Base-by-base conservation (phyloP, 1,140 invertebrate species). In the Monochamus saltuarius region DNA sequence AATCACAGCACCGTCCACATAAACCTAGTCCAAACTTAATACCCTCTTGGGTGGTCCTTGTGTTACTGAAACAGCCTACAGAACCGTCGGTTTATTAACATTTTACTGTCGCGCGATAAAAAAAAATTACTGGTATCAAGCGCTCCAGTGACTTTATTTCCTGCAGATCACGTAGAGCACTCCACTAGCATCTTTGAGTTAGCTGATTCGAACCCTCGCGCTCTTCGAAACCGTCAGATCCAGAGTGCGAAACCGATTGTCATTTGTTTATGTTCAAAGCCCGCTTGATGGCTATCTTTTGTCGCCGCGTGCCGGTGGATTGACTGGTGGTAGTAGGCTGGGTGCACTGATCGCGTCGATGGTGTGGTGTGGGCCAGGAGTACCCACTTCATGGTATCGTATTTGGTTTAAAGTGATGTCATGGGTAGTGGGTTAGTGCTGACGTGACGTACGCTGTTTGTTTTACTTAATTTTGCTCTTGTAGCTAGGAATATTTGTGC, bases 281-380 rank as follows among this genome's bases (percentile, higher is more conserved):
- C 45, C 29, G 16, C 45, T 47, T n/a, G 45, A 11, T n/a, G 45
- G 45, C 29, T 29, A n/a, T 47, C 45, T 47, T 47, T 47, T 47
- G 45, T 29, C 19, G 29, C 17, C 19, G 13, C 16, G 9, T n/a
- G 17, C 13, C 7, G 19, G 19, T 11, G 45, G 29, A 47, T 10
- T 29, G 11, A 29, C 45, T 16, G 29, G 22, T 16, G 14, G 29
- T 8, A 22, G 17, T 19, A 47, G 13, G 45, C 4, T 47, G 17
- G 17, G 14, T 43, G 14, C 42, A 43, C 42, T 7, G 39, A 9
- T 7, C 16, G 11, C 9, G 45, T 10, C 4, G 22, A 43, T 47
- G 29, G 45, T 17, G 6, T 17, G 10, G 45, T 22, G 45, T 47
- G 45, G 45, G 16, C 19, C 7, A 17, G 17, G 22, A 6, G 7